Conservation (phyloP, 2,888 invertebrate genomes). For the Drosophila borborema region DNA sequence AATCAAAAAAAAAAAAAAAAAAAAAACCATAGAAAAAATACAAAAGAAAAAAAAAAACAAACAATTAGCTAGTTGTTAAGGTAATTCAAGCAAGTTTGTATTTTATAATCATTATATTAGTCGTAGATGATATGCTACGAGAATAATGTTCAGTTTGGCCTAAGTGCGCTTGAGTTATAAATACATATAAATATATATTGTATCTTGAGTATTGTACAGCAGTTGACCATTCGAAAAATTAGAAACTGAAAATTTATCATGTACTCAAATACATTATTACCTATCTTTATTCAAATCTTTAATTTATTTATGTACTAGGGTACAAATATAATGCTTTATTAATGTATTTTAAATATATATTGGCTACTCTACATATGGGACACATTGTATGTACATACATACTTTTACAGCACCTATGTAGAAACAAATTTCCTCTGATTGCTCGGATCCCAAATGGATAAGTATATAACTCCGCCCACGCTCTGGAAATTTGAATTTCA, state of each 20-base stretch:
- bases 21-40: conserved; percentile 30
- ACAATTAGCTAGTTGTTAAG: conserved; percentile 68
- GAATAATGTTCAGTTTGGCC: conserved; percentile 61
- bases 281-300: conserved; percentile 62
- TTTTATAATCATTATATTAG: conserved; percentile 78
- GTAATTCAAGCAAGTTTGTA: conserved; percentile 68
- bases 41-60: conserved; percentile 31
- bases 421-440: conserved; percentile 7
- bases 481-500: not conserved
- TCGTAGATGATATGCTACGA: conserved; percentile 63
- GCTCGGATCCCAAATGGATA: conserved; percentile 28
- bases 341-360: conserved; percentile 50
- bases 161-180: conserved; percentile 61
- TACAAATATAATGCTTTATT: conserved; percentile 58
- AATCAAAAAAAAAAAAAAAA: conserved; percentile 18
- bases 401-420: conserved; percentile 10
- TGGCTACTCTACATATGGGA: conserved; percentile 44
- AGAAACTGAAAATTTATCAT: conserved; percentile 71
- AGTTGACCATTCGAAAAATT: conserved; percentile 64
- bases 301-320: conserved; percentile 58
- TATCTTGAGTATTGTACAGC: conserved; percentile 72
- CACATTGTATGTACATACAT: conserved; percentile 29
- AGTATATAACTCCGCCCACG: conserved; percentile 21
- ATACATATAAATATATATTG: conserved; percentile 50
- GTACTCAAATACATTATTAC: conserved; percentile 72